Evolutionary conservation across 92 coral and sea anemone species (phyloP).

Genomic region (Metridium senile): DNA sequence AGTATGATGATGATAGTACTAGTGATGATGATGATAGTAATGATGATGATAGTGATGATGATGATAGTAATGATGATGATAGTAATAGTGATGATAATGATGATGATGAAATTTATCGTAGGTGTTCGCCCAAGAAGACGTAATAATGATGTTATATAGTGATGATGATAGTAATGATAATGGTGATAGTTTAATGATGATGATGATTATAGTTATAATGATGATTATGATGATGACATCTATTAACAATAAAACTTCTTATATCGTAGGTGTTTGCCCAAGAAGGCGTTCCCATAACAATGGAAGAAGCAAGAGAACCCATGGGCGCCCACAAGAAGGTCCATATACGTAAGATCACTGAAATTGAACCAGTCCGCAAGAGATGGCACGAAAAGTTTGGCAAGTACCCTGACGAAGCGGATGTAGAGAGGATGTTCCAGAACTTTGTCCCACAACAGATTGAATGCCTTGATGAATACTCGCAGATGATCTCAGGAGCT

Average conservation of each 20-base stretch:
- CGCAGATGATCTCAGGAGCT: conserved; percentile 97
- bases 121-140: no score
- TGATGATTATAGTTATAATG: no score
- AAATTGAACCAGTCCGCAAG: conserved; percentile 82
- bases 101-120: no score
- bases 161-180: not conserved
- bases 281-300: conserved; percentile 95
- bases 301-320: conserved; percentile 97
- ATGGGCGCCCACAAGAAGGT: conserved; percentile 98
- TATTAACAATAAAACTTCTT: no score
- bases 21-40: no score
- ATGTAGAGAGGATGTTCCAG: conserved; percentile 85
- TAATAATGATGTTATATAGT: not conserved
- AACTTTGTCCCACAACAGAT: conserved; percentile 90
- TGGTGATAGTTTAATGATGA: no score
- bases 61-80: no score
- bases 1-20: no score
- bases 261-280: conserved; percentile 45
- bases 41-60: no score
- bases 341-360: conserved; percentile 81
- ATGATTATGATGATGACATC: no score
- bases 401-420: conserved; percentile 78
- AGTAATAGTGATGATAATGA: no score
- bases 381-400: conserved; percentile 94
- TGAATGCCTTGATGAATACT: conserved; percentile 65